A percentile compares a stretch with the other conserved stretches of the same genome.
Evolutionary conservation across 2,888 invertebrate species (phyloP).

Genomic region (Ferrisia virgata): DNA sequence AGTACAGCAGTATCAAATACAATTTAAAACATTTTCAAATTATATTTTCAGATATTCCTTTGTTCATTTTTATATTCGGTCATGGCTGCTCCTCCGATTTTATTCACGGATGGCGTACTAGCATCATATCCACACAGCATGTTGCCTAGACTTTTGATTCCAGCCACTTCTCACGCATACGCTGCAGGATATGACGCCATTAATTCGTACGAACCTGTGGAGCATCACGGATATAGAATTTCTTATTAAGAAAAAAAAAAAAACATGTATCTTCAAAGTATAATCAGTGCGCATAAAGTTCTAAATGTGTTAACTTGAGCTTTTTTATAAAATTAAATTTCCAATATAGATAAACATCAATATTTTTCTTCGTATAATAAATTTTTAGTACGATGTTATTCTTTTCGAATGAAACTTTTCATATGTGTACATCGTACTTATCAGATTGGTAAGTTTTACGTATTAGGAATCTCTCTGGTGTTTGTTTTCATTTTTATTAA

Average conservation of each 20-base stretch:
- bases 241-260: conserved; percentile 50
- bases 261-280: no score
- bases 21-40: neutral
- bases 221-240: conserved; percentile 53
- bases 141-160: conserved; percentile 46
- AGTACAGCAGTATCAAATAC: neutral
- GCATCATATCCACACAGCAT: conserved; percentile 9
- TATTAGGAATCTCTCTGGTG: no score
- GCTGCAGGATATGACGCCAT: conserved; percentile 51
- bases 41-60: conserved; percentile 16
- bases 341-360: no score
- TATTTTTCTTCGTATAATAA: no score
- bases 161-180: conserved; percentile 50
- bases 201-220: conserved; percentile 52
- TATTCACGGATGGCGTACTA: conserved; percentile 24
- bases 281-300: no score
- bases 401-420: no score
- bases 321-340: no score
- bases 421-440: no score
- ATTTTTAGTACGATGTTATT: no score
- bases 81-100: conserved; percentile 26
- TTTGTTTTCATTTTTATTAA: no score
- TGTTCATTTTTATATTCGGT: neutral
- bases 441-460: no score
- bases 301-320: neutral